Evolutionary conservation across 2,113 vertebrate species (phyloP), one percentile per base, ranked within the genome.

Genomic region (Synodontis membranacea): DNA sequence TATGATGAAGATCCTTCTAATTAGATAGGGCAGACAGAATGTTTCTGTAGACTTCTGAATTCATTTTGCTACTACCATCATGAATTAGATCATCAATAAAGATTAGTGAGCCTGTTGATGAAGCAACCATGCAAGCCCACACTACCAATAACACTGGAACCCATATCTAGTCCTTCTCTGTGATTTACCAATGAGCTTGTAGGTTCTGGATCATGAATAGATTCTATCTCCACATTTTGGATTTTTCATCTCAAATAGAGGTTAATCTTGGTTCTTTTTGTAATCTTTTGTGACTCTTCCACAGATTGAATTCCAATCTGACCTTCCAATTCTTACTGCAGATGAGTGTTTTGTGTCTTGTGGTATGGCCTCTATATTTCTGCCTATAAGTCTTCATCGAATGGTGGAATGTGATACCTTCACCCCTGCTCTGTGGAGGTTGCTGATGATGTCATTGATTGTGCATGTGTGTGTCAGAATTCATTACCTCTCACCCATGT

Each of bases 391-490:
- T 70, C 15, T 34, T 34, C 15, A 17, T 72, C 25, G 0, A 23
- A 23, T 72, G 5, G 4, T 39, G 34, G 68, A 72, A 23, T 68
- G 5, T 68, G 14, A 37, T 64, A 62, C 25, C 23, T 62, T 62
- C 10, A 39, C 15, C 31, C 21, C 31, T 54, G 3, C 25, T 2
- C 50, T 56, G 50, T 56, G 31, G 1, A 72, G 28, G 60, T 31
- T 50, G 31, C 14, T 80, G 50, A 0, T 31, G n/a, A 31, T 93
- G 91, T 93, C 88, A 86, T 76, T 79, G 42, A 25, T 80, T 66
- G 84, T 44, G 66, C 4, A 34, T 39, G 68, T 54, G 64, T 72
- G 66, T 84, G 83, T 84, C 64, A 60, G 37, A 52, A 44, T 60
- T 50, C 52, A 34, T 25, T 70, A 25, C 82, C 62, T 89, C 86